Evolutionary conservation across 2,113 vertebrate genomes (phyloP), one percentile per base, ranked within the genome.

Genomic region (Ellobius talpinus): DNA sequence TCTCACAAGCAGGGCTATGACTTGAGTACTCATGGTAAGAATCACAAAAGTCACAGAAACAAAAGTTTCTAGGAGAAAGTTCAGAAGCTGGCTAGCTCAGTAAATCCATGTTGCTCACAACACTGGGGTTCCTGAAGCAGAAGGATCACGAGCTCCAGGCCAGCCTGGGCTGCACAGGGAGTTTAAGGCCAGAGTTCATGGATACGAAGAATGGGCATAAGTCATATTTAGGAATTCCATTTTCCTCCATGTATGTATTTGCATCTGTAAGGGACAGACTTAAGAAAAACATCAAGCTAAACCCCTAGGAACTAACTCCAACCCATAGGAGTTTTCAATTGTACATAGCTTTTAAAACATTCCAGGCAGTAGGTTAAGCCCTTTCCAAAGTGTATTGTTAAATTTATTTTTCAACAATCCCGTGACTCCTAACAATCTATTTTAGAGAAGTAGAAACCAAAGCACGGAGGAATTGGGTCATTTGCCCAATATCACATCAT

Each of bases 391-490:
- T 47, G 23, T 47, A 61, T 16, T 86, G 4, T 82, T 92, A 84
- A 45, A 86, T 92, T 68, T 78, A 63, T 63, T 50, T 85, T 93
- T 58, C 24, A 89, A 78, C 7, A 73, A 45, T 50, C 36, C 16
- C 63, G 19, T 63, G 65, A 31, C 50, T 93, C 90, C 24, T 39
- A 94, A 74, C 91, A 84, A 63, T 29, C 58, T 93, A 24, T 79
- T 88, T 76, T 76, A 91, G 7, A 95, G 70, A 85, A 24, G 36
- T 84, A 23, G 50, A 82, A 89, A 87, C 36, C 55, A 55, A 92
- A 33, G 42, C 55, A 70, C 39, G 58, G 70, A 74, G 61, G 33
- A 93, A 90, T 87, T 87, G 74, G 79, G 63, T 78, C 63, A 68
- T n/a, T 78, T 91, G 61, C 9, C 58, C 47, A 68, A 13, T 39